phyloP scores from a whole-genome alignment of 2,113 vertebrate species.

The Rhipidura dahli region DNA sequence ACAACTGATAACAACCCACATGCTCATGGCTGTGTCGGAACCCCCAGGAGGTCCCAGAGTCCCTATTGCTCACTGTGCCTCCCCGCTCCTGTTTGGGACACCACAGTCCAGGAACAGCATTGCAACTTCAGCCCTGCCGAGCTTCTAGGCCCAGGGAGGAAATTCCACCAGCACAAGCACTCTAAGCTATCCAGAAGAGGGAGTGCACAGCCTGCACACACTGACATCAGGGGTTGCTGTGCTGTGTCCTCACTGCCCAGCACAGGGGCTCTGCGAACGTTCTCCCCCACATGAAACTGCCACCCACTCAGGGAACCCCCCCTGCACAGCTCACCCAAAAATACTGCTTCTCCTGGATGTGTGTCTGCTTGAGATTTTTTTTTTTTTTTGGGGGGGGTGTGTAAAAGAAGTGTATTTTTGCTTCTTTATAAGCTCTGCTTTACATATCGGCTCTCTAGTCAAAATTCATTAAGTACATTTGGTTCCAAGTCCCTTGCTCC shows the following conservation, averaged over 20 bases:
- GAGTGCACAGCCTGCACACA: constrained; percentile 2
- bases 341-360: not conserved
- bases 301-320: not conserved
- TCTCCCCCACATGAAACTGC: not conserved
- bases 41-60: not conserved
- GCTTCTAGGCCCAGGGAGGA: not conserved
- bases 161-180: not conserved
- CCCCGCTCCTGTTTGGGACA: not conserved
- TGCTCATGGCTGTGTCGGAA: not conserved
- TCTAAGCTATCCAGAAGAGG: constrained; percentile 31
- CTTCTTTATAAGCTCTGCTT: not conserved
- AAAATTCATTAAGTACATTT: not conserved
- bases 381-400: not conserved
- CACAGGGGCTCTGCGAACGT: not conserved
- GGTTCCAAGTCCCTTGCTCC: not conserved
- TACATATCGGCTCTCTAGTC: not conserved
- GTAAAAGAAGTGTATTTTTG: not conserved
- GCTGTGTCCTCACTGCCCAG: not conserved
- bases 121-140: not conserved
- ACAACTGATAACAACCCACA: not conserved
- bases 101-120: not conserved
- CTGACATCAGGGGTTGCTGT: fast-evolving
- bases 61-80: not conserved
- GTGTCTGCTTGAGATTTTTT: not conserved
- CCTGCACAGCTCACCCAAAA: not conserved